Percentiles rank a stretch among this genome's conserved stretches.
Conservation (phyloP, 2,113 vertebrate genomes). For the Noturus placidus region DNA sequence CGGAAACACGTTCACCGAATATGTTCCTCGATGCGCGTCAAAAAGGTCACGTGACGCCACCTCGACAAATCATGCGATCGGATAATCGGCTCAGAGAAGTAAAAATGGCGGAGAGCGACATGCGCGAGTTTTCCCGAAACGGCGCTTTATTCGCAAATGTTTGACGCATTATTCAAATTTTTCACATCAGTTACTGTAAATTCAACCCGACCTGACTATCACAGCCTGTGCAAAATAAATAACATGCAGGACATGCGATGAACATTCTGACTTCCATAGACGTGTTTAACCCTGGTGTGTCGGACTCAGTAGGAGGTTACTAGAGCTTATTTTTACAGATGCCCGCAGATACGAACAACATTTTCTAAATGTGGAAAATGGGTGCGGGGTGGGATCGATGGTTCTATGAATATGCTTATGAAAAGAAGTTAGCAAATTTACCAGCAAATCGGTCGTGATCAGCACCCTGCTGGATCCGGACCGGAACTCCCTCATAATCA, state of each 20-base stretch:
- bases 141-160: too few species aligned
- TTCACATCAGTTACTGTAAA: too few species aligned
- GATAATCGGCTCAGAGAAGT: too few species aligned
- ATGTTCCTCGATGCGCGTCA: too few species aligned
- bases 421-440: conserved; percentile 56
- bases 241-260: neutral
- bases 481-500: conserved; percentile 88
- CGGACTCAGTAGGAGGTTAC: neutral
- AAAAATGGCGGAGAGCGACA: too few species aligned
- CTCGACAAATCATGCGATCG: too few species aligned
- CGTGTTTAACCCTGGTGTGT: neutral
- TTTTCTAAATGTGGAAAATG: neutral
- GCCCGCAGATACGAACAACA: neutral
- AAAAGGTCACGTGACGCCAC: too few species aligned
- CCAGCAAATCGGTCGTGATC: conserved; percentile 90
- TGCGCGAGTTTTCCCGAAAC: too few species aligned
- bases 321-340: neutral
- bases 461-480: conserved; percentile 87
- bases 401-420: too few species aligned
- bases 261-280: neutral
- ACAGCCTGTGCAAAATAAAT: neutral
- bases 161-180: too few species aligned
- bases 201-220: neutral
- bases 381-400: too few species aligned
- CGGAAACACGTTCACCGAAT: too few species aligned